Conservation (phyloP, 1,140 invertebrate species). For the Diuraphis noxia region DNA sequence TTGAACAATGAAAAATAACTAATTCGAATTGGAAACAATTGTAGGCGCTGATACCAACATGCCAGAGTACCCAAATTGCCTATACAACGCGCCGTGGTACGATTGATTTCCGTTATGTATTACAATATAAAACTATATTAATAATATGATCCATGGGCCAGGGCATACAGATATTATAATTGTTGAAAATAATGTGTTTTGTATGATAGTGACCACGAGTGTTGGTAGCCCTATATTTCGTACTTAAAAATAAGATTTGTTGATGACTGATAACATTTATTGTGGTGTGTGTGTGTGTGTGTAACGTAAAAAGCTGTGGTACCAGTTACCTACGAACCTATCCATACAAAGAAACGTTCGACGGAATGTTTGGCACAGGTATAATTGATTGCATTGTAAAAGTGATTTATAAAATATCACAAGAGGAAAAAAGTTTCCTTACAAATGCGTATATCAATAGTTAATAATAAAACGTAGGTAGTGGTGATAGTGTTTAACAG, state of each 20-base stretch:
- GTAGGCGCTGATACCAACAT: neutral
- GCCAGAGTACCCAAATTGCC: neutral
- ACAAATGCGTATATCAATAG: constrained; percentile 13
- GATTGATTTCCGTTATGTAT: neutral
- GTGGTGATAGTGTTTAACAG: neutral
- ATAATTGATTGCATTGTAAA: constrained; percentile 27
- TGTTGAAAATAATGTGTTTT: neutral
- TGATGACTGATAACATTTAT: neutral
- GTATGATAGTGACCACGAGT: neutral
- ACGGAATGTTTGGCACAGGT: constrained; percentile 22
- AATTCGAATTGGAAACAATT: neutral
- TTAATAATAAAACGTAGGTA: neutral
- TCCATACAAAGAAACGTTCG: constrained; percentile 9
- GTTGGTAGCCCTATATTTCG: neutral
- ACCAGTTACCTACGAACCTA: constrained; percentile 21
- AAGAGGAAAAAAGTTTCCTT: neutral
- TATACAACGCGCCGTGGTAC: constrained; percentile 3
- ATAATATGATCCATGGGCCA: neutral
- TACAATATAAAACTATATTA: neutral
- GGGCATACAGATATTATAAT: neutral
- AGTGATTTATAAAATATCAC: constrained; percentile 45
- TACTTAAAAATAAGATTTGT: neutral
- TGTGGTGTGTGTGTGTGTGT: neutral
- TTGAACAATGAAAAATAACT: neutral
- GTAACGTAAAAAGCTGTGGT: neutral